These are phyloP conservation scores for Acrossocheilus fasciatus DNA, from an alignment of 2,797 vertebrate genomes.

Conservation along the genomic window DNA sequence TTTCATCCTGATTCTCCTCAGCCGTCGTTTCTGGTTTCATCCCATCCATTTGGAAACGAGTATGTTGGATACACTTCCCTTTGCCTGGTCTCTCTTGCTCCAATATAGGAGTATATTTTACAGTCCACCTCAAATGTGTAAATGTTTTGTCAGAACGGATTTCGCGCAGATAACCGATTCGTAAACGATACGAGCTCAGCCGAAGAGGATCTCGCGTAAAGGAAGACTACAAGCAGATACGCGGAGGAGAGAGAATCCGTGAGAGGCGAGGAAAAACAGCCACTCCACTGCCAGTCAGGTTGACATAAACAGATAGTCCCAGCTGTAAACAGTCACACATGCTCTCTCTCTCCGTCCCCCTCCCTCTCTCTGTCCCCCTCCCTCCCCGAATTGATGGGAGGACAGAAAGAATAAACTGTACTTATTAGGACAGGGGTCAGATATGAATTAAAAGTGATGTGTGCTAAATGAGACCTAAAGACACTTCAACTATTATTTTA, in stretches of 20 bases:
- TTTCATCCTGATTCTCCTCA: constrained; percentile 94
- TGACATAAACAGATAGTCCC: constrained; percentile 36
- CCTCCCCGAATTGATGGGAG: neutral
- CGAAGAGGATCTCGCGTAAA: neutral
- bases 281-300: constrained; percentile 67
- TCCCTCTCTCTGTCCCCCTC: constrained; percentile 30
- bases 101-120: constrained; percentile 74
- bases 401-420: neutral
- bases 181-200: constrained; percentile 74
- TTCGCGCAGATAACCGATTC: constrained; percentile 80
- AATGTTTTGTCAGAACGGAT: constrained; percentile 80
- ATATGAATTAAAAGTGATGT: neutral
- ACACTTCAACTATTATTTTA: neutral
- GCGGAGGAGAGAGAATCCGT: neutral
- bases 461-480: neutral
- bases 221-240: constrained; percentile 4
- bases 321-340: constrained; percentile 35
- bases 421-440: neutral
- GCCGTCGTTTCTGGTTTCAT: constrained; percentile 96
- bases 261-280: constrained; percentile 46
- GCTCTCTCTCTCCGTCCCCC: constrained; percentile 50
- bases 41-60: constrained; percentile 91
- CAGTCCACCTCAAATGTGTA: constrained; percentile 78
- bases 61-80: constrained; percentile 72
- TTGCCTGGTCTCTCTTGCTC: constrained; percentile 73